Conservation (phyloP, 2,113 vertebrate species). For the Myiagra hebetior region DNA sequence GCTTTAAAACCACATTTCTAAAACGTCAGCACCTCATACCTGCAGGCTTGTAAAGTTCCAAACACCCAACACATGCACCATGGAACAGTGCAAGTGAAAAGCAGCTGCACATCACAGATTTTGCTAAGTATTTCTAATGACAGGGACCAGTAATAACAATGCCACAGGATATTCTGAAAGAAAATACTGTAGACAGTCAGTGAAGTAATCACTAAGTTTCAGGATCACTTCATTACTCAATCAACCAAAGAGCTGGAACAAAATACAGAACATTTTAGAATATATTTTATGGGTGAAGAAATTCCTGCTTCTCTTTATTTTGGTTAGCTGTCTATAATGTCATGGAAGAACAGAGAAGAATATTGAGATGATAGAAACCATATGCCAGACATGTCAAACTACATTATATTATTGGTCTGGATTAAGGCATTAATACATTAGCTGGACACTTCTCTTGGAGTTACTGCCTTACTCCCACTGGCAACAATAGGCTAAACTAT, state of each 20-base stretch:
- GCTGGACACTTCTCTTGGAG: constrained; percentile 47
- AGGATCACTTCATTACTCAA: constrained; percentile 39
- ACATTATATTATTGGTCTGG: constrained; percentile 48
- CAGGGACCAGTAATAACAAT: background rate
- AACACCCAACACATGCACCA: background rate
- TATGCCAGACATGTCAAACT: constrained; percentile 61
- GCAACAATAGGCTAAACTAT: constrained; percentile 57
- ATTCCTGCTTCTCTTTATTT: constrained; percentile 62
- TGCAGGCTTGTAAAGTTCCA: background rate
- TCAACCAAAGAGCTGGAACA: constrained; percentile 38
- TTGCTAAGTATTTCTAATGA: background rate
- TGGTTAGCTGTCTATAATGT: constrained; percentile 54
- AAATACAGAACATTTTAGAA: constrained; percentile 36
- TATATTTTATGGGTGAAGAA: constrained; percentile 39
- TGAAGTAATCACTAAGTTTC: constrained; percentile 32
- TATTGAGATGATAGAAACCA: constrained; percentile 65
- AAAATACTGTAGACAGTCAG: constrained; percentile 22
- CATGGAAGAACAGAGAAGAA: constrained; percentile 39
- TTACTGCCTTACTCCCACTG: constrained; percentile 31
- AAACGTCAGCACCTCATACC: background rate
- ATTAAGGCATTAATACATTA: constrained; percentile 62
- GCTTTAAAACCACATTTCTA: background rate
- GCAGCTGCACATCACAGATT: background rate
- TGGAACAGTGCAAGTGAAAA: background rate
- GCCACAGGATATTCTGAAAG: background rate